A percentile compares a stretch with the other conserved stretches of the same genome.
Evolutionary conservation across 2,797 vertebrate species (phyloP).

Genomic region (Ispidina picta): DNA sequence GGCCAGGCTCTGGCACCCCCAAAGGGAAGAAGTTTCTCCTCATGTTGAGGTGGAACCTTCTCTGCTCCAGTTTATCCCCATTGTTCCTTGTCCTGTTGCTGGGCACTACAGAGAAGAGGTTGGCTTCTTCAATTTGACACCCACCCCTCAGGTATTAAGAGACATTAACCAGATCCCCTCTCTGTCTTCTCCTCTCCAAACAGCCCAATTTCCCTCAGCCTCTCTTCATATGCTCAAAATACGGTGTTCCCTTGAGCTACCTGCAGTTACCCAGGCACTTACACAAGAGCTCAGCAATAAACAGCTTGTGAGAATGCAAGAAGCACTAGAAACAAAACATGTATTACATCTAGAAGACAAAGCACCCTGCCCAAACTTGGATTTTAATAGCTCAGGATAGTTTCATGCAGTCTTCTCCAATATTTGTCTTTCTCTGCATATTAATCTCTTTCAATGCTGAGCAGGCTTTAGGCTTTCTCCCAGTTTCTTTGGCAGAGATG

Average conservation of each 20-base stretch:
- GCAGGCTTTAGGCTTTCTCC: not conserved
- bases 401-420: not conserved
- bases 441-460: not conserved
- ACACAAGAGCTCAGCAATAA: not conserved
- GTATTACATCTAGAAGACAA: not conserved
- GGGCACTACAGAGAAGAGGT: too few species aligned
- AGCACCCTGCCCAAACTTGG: not conserved
- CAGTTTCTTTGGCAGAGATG: not conserved
- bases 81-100: too few species aligned
- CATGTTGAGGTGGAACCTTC: too few species aligned
- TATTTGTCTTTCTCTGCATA: not conserved
- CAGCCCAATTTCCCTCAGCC: too few species aligned
- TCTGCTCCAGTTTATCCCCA: too few species aligned
- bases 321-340: not conserved
- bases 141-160: too few species aligned
- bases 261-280: not conserved
- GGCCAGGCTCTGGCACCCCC: too few species aligned
- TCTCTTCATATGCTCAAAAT: not conserved
- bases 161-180: too few species aligned
- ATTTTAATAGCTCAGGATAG: not conserved
- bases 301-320: not conserved
- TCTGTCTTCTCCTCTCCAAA: too few species aligned
- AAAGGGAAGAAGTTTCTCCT: too few species aligned
- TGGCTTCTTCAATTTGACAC: too few species aligned
- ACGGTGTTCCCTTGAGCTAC: not conserved